Base-by-base conservation (phyloP, 2,113 vertebrate genomes). In the Ceuthmochares aereus region DNA sequence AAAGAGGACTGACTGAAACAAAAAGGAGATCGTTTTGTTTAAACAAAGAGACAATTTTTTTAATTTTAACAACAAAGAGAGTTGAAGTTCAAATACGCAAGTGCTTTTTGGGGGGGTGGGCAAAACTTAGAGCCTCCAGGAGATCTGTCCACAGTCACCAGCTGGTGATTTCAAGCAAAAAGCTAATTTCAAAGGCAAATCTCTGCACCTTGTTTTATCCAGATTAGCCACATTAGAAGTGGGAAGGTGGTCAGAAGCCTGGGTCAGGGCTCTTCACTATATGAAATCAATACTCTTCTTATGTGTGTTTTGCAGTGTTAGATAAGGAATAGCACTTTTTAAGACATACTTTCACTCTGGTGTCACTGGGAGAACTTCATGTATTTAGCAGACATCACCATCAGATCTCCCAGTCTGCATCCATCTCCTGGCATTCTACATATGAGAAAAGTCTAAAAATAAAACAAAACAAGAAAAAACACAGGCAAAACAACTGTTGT, bases 401-500 rank as follows among this genome's bases (percentile, higher is more conserved):
- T 0, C 0, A 81, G 25, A 27, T 88, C 27, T 90, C 56, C 59
- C 34, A 62, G 68, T 52, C 78, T 92, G 60, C 0, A 0, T 89
- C 64, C 36, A 81, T 95, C 80, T 92, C 84, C 75, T 92, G 85
- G 79, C 64, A 90, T 84, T 82, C 90, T 80, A 89, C 47, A 75
- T 75, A 75, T 51, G n/a, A 83, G 68, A 94, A 78, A 87, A 92
- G 63, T 87, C 90, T 93, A 96, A 96, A 96, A 95, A 90, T 95
- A 95, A 81, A 90, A 86, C 29, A 87, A 87, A 58, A 14, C n/a
- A 77, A 80, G 67, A 74, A 88, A 45, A 40, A 86, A 66, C 70
- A 77, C 76, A 90, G 75, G 68, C 76, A 95, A 66, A 95, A 77
- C 67, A 95, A 83, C 92, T 96, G 74, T 66, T 95, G 72, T 72